A percentile compares a stretch with the other conserved stretches of the same genome.
Evolutionary conservation across 2,797 vertebrate species (phyloP).

Genomic region (Spinibarbus caldwelli): DNA sequence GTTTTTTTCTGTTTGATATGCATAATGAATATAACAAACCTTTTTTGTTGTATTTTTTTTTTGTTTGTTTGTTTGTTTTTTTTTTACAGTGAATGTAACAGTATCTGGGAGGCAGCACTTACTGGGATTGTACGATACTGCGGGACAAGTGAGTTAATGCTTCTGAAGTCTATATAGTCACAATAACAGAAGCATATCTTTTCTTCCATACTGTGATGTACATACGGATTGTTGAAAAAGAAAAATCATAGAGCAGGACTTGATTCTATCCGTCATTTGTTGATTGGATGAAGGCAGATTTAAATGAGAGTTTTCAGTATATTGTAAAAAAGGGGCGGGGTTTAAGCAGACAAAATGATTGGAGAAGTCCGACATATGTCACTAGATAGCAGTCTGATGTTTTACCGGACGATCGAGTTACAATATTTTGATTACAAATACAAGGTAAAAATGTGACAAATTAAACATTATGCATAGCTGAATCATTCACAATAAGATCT

Average conservation of each 20-base stretch:
- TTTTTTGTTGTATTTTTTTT: too few species aligned
- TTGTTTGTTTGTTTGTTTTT: too few species aligned
- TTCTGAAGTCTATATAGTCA: not conserved
- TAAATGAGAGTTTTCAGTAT: not conserved
- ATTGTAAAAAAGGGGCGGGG: not conserved
- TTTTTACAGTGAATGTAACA: slow-evolving; percentile 82
- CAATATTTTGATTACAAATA: not conserved
- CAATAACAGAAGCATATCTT: not conserved
- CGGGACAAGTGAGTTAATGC: slow-evolving; percentile 82
- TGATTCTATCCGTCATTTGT: not conserved
- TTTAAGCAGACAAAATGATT: not conserved
- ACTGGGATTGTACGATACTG: slow-evolving; percentile 87
- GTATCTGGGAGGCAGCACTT: slow-evolving; percentile 87
- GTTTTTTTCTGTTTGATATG: slow-evolving; percentile 17
- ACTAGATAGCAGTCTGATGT: not conserved
- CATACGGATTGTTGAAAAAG: not conserved
- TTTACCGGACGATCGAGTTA: not conserved
- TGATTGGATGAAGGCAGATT: not conserved
- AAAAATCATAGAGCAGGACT: too few species aligned
- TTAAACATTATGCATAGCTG: not conserved
- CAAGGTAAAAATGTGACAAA: not conserved
- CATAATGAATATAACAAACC: slow-evolving; percentile 17
- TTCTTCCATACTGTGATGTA: not conserved
- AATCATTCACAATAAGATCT: not conserved
- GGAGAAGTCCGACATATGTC: not conserved